These are phyloP conservation scores for Lochmaea capreae DNA, from an alignment of 2,888 invertebrate species.

Conservation along the genomic window DNA sequence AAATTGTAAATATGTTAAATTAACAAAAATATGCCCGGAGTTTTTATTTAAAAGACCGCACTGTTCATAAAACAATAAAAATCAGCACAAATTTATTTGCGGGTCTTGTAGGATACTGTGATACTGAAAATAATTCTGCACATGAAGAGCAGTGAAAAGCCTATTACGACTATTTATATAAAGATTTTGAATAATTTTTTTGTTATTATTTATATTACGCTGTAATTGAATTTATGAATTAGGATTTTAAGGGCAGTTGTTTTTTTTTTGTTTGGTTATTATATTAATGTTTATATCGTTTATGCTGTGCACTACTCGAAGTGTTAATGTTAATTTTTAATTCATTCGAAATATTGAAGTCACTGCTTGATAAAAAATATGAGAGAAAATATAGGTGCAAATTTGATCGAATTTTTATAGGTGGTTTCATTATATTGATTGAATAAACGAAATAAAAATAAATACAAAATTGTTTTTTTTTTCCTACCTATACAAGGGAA, in stretches of 20 bases:
- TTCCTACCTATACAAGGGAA: background rate
- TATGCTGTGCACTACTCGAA: slow-evolving; percentile 46
- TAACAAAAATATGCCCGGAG: background rate
- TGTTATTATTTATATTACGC: slow-evolving; percentile 16
- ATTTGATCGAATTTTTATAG: slow-evolving; percentile 19
- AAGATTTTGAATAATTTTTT: slow-evolving; percentile 23
- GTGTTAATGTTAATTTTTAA: slow-evolving; percentile 37
- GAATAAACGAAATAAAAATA: slow-evolving; percentile 1
- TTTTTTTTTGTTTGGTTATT: slow-evolving; percentile 41
- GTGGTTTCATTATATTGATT: slow-evolving; percentile 20
- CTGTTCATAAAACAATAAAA: slow-evolving; percentile 13
- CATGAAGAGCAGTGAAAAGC: slow-evolving; percentile 38
- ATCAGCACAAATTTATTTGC: slow-evolving; percentile 43
- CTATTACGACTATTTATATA: slow-evolving; percentile 42
- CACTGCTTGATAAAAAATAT: slow-evolving; percentile 7
- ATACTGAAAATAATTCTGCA: slow-evolving; percentile 52
- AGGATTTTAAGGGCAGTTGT: slow-evolving; percentile 43
- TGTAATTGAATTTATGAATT: background rate
- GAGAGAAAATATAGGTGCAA: slow-evolving; percentile 58
- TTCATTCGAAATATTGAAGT: slow-evolving; percentile 26
- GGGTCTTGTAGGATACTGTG: slow-evolving; percentile 54
- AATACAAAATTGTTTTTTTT: background rate
- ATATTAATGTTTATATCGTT: slow-evolving; percentile 45
- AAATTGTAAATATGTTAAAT: background rate
- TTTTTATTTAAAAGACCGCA: background rate